Evolutionary conservation across 2,113 vertebrate genomes (phyloP).

Genomic region (Amphilophus citrinellus): DNA sequence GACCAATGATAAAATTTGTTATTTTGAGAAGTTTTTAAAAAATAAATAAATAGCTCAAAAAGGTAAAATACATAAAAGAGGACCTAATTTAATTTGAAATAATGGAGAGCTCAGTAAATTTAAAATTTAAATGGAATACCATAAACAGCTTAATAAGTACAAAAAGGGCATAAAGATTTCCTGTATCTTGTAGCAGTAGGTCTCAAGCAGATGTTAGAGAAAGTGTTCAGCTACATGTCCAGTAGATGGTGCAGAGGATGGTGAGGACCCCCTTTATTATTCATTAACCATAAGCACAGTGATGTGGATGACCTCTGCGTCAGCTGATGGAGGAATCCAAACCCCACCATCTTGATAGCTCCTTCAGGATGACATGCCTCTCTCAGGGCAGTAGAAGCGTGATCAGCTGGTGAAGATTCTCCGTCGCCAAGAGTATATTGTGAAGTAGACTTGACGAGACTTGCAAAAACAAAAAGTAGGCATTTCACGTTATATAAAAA

Average conservation of each 20-base stretch:
- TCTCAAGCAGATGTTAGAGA: neutral
- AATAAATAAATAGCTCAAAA: too few relatives aligned
- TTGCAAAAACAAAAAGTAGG: neutral
- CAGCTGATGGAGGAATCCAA: neutral
- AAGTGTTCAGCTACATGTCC: neutral
- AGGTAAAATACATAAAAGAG: too few relatives aligned
- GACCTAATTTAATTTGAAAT: too few relatives aligned
- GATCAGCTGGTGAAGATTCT: neutral
- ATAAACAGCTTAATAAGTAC: too few relatives aligned
- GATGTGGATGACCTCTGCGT: too few relatives aligned
- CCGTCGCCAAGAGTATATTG: neutral
- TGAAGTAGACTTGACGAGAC: neutral
- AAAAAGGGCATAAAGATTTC: neutral
- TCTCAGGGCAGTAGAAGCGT: neutral
- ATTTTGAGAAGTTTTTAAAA: neutral
- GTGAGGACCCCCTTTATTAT: too few relatives aligned
- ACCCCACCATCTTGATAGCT: neutral
- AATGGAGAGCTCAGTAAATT: neutral
- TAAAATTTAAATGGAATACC: neutral
- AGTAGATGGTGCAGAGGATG: too few relatives aligned
- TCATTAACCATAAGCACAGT: neutral
- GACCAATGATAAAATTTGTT: neutral
- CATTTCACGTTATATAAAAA: neutral
- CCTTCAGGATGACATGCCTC: fast-evolving
- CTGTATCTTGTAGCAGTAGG: neutral